Conservation (phyloP, 2,113 vertebrate species). For the Emydura subglobosa region DNA sequence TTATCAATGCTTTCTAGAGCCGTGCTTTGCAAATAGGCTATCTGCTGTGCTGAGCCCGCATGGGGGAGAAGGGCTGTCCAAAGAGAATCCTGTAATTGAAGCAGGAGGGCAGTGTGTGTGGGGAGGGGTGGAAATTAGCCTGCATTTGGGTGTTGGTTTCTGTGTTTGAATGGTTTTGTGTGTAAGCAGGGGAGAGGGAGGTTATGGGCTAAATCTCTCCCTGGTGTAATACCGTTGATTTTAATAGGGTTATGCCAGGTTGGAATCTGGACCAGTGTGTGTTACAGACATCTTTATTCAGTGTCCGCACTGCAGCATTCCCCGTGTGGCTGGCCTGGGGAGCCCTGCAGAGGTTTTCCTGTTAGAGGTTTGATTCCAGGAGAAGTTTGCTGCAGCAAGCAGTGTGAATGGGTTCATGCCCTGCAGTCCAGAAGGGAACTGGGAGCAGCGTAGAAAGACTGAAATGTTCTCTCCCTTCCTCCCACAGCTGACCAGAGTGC, state of each 20-base stretch:
- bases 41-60: not conserved
- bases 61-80: not conserved
- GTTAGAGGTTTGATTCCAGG: fast-evolving
- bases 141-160: not conserved
- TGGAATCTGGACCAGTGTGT: not conserved
- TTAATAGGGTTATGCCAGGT: not conserved
- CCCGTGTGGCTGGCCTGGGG: too few species aligned
- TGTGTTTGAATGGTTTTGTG: too few species aligned
- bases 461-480: conserved; percentile 45
- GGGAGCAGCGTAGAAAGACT: not conserved
- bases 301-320: too few species aligned
- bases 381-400: not conserved
- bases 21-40: not conserved
- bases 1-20: not conserved
- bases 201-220: fast-evolving
- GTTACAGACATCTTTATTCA: not conserved
- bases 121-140: not conserved
- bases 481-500: conserved; percentile 91
- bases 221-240: too few species aligned
- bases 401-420: not conserved
- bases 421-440: fast-evolving
- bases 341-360: fast-evolving
- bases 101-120: not conserved
- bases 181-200: not conserved
- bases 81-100: not conserved